Percentiles rank a stretch among this genome's conserved stretches.
Conservation (phyloP, 2,888 invertebrate species). For the Nephrotoma appendiculata region DNA sequence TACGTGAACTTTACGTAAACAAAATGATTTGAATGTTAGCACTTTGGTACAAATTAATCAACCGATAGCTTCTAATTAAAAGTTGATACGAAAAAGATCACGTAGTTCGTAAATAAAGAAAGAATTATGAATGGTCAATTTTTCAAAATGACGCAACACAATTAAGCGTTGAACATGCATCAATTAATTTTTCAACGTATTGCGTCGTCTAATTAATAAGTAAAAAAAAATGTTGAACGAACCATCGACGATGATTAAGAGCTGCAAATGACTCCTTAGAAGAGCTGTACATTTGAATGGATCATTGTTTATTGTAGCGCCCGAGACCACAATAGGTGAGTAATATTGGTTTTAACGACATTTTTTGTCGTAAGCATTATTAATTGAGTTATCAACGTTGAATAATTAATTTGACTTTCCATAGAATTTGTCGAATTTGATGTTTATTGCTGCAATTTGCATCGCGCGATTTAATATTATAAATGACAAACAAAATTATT, state of each 20-base stretch:
- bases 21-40: not conserved
- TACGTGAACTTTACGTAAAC: not conserved
- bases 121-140: not conserved
- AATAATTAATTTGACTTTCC: not conserved
- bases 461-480: too few relatives aligned
- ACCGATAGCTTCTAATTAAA: not conserved
- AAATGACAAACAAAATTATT: too few relatives aligned
- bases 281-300: not conserved
- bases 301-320: not conserved
- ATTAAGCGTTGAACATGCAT: not conserved
- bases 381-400: not conserved
- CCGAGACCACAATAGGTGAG: not conserved
- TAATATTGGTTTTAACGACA: not conserved
- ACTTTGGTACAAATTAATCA: not conserved
- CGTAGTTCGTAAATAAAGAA: not conserved
- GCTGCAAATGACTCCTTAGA: too few relatives aligned
- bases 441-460: not conserved
- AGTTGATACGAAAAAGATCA: not conserved
- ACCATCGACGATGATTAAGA: not conserved
- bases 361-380: not conserved
- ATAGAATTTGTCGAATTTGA: not conserved
- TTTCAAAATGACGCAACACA: not conserved
- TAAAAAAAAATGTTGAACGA: not conserved
- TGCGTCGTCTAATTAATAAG: not conserved
- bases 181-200: not conserved